Percentiles rank a stretch among this genome's conserved stretches.
These are phyloP conservation scores for Fulica atra DNA, from an alignment of 2,113 vertebrate species.

Conservation along the genomic window DNA sequence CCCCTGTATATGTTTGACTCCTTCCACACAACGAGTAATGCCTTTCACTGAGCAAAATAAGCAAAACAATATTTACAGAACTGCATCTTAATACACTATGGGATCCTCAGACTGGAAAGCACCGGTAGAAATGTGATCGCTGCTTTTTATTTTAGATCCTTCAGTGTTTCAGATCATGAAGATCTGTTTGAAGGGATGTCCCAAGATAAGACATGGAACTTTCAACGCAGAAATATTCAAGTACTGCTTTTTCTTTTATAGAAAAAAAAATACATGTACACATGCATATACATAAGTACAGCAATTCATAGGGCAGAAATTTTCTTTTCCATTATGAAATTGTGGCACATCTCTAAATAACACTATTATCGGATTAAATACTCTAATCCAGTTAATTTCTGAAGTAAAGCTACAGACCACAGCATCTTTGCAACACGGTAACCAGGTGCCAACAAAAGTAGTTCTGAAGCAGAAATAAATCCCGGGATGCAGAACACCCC, in stretches of 20 bases:
- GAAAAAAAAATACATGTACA: not conserved
- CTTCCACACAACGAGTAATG: not conserved
- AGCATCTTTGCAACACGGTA: not conserved
- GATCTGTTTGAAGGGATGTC: not conserved
- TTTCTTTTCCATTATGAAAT: not conserved
- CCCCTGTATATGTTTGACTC: not conserved
- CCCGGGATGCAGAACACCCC: not conserved
- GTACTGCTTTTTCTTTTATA: not conserved
- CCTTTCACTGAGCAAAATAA: not conserved
- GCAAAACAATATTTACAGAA: not conserved
- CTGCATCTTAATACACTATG: not conserved
- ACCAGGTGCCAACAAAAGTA: not conserved
- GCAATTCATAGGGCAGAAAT: not conserved
- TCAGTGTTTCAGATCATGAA: not conserved
- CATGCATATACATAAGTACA: rapidly evolving
- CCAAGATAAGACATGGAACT: not conserved
- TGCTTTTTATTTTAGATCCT: not conserved
- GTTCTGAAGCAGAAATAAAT: not conserved
- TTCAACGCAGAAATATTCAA: not conserved
- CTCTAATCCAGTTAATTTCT: not conserved
- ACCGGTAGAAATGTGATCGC: not conserved
- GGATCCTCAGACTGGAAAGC: not conserved
- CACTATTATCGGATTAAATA: not conserved
- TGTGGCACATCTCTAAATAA: not conserved
- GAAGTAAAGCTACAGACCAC: not conserved